Conservation (phyloP, 2,888 invertebrate genomes). For the Microchrysa polita region DNA sequence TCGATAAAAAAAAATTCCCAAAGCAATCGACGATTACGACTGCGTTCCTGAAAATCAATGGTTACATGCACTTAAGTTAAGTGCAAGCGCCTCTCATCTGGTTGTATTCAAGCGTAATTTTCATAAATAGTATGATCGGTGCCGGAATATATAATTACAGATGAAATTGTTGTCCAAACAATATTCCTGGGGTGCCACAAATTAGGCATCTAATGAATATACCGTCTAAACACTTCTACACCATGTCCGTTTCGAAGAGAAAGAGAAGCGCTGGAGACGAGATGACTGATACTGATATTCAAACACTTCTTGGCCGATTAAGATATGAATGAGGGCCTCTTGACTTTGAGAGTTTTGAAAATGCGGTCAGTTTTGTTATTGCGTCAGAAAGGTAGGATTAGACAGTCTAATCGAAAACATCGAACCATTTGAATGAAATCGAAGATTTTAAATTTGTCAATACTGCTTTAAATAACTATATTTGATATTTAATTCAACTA, state of each 20-base stretch:
- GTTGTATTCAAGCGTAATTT: conserved; percentile 17
- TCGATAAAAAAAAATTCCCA: conserved; percentile 29
- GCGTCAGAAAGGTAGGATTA: no score
- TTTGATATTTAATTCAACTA: background rate
- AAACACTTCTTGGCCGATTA: conserved; percentile 39
- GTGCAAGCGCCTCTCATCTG: conserved; percentile 40
- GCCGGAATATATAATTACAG: conserved; percentile 29
- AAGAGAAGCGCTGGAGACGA: conserved; percentile 41
- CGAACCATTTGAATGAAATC: no score
- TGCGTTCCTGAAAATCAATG: conserved; percentile 28
- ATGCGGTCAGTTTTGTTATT: no score
- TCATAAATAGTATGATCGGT: conserved; percentile 26
- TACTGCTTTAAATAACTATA: no score
- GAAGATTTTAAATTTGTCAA: no score
- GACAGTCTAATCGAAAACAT: no score
- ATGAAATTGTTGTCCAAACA: conserved; percentile 42
- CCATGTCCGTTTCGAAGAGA: conserved; percentile 4
- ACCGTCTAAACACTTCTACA: conserved; percentile 40
- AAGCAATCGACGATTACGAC: conserved; percentile 33
- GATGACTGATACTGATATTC: conserved; percentile 44
- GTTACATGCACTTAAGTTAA: conserved; percentile 42
- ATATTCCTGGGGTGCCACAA: conserved; percentile 42
- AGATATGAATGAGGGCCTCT: conserved; percentile 35
- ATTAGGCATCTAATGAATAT: conserved; percentile 40
- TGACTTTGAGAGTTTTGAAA: conserved; percentile 5